Evolutionary conservation across 2,888 invertebrate species (phyloP).

Genomic region (Nephrotoma flavescens): DNA sequence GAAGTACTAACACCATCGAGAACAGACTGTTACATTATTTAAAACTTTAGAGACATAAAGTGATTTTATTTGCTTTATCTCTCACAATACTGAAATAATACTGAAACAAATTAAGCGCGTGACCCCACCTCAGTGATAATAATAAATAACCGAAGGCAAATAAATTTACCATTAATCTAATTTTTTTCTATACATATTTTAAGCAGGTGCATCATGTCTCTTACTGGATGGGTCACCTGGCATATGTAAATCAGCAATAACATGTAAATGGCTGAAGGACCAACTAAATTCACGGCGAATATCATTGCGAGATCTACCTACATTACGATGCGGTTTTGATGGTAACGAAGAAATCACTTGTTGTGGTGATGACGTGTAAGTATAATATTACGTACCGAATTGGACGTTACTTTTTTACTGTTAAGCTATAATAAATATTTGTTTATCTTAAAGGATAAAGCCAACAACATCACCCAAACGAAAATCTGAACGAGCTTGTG

Average conservation of each 20-base stretch:
- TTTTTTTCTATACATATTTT: not conserved
- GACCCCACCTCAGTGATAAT: no score
- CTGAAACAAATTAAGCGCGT: no score
- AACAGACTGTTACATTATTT: no score
- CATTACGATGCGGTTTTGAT: not conserved
- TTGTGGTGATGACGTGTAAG: not conserved
- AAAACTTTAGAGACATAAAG: no score
- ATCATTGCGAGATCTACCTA: not conserved
- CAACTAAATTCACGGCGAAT: not conserved
- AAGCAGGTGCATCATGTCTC: not conserved
- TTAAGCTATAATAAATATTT: not conserved
- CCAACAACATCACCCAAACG: not conserved
- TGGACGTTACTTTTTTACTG: not conserved
- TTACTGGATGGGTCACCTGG: not conserved
- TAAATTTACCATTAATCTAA: no score
- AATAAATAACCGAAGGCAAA: no score
- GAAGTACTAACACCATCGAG: no score
- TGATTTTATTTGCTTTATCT: no score
- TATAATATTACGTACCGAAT: not conserved
- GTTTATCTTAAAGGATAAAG: not conserved
- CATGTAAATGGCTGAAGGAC: not conserved
- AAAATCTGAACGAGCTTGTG: not conserved
- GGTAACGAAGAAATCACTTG: not conserved
- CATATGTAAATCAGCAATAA: not conserved
- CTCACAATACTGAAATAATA: no score